Evolutionary conservation across 2,888 invertebrate species (phyloP), one percentile per base, ranked within the genome.

Genomic region (Nephrocerus scutellatus): DNA sequence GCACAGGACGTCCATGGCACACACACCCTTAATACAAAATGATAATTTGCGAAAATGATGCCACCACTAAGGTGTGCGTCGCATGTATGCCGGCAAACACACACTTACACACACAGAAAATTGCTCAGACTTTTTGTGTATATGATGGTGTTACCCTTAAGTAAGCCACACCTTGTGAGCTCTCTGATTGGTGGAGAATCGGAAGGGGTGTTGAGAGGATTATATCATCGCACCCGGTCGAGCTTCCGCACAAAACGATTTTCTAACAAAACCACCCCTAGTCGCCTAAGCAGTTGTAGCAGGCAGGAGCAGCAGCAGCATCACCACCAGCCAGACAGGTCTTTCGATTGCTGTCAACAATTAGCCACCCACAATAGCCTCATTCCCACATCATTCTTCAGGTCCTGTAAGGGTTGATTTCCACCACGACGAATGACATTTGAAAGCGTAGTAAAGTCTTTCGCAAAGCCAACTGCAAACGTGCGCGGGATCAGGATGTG

Each of bases 151-250:
- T 48, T 52, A 47, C 55, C 55, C 56, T 54, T 55, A 41, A 38
- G 45, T 38, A 53, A 57, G 59, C 59, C 59, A 59, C 59, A 65
- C 64, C 64, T 60, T 59, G 56, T 52, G 61, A 61, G 54, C 55
- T 51, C 52, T 56, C 59, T 64, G 63, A 64, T 64, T 64, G 64
- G 64, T 57, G 55, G 49, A 50, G 50, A 46, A 49, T 52, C 57
- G 56, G 54, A 57, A 60, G 56, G 63, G 57, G 61, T 60, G 63
- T 52, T 50, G 51, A 53, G 54, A 46, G 57, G 61, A 59, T 60
- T 63, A 63, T 59, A 55, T 49, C 52, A 54, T 53, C n/a, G n/a
- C n/a, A n/a, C n/a, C 58, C 55, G 53, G 55, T 40, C 36, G 46
- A 49, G 51, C 48, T 36, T 23, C 24, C 20, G 34, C n/a, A n/a